Base-by-base conservation (phyloP, 2,113 vertebrate species). In the Indri indri region DNA sequence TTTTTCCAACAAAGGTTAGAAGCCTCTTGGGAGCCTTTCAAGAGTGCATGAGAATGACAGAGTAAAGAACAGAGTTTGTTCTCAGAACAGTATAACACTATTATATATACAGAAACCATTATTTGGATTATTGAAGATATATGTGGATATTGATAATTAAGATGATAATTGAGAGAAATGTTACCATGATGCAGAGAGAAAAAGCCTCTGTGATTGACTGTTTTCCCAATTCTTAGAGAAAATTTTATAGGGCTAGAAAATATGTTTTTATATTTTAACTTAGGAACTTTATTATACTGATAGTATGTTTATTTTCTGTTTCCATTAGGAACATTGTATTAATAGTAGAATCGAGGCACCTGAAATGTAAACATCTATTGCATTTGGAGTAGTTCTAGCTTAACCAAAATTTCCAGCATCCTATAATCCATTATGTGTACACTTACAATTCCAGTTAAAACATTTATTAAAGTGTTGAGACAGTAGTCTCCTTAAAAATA, bases 251-350 rank as follows among this genome's bases (percentile, higher is more conserved):
- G 10, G 8, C 12, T 3, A 54, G 0, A 70, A 20, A 59, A 68
- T 84, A 74, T 63, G 47, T 50, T 91, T 92, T 84, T 93, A 77
- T 83, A 91, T 34, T 94, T 89, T 91, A 88, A 74, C 45, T 73
- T 52, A 70, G 32, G 32, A 59, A 10, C 3, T 89, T 89, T 65
- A 22, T 76, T 95, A 59, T 82, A 8, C 59, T 91, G 40, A 82
- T 73, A 91, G 37, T 40, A 1, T 40, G 73, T 92, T 79, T 3
- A 12, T 50, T 79, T 97, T 76, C 54, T 85, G 13, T 59, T 97
- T 76, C 20, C 42, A 65, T 66, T 89, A 77, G 30, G 13, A 63
- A 4, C 63, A 17, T 76, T 73, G 1, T 63, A 84, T 87, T 68
- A 66, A 68, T 74, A 70, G 27, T 10, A 88, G 52, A 71, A 11